Evolutionary conservation across 2,888 invertebrate species (phyloP).

Genomic region (Plutella xylostella): DNA sequence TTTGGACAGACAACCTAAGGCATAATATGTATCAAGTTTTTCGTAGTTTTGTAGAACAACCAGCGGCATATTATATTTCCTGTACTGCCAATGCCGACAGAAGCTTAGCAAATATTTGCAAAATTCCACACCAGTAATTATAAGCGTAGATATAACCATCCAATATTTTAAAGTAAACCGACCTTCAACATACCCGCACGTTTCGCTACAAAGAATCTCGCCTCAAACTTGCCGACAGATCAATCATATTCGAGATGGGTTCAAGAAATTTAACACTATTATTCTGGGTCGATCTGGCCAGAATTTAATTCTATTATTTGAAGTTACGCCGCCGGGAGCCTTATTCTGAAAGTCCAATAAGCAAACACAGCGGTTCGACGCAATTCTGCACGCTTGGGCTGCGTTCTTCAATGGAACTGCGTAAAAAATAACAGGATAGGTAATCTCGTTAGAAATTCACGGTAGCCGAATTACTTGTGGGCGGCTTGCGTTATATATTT

Average conservation of each 20-base stretch:
- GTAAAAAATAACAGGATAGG: conserved; percentile 27
- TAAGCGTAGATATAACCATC: too few species aligned
- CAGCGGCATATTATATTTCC: too few species aligned
- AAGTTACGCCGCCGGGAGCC: conserved; percentile 18
- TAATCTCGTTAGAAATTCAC: conserved; percentile 53
- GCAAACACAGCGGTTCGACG: conserved; percentile 48
- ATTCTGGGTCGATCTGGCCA: conserved; percentile 40
- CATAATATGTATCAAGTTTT: too few species aligned
- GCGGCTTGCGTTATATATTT: conserved; percentile 29
- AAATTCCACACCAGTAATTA: too few species aligned
- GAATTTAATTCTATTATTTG: conserved; percentile 54
- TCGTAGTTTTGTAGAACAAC: too few species aligned
- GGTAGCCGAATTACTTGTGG: conserved; percentile 52
- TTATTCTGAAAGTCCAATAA: conserved; percentile 48
- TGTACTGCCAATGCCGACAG: too few species aligned
- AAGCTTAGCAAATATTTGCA: too few species aligned
- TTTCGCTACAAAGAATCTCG: background rate
- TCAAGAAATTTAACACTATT: conserved; percentile 64
- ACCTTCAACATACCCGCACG: too few species aligned
- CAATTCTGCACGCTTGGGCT: conserved; percentile 60
- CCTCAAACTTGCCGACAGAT: conserved; percentile 49
- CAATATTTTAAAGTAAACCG: too few species aligned
- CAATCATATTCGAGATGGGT: conserved; percentile 51
- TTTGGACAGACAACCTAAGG: too few species aligned
- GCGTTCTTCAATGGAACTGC: conserved; percentile 43